Evolutionary conservation across 2,888 invertebrate genomes (phyloP).

Genomic region (Blera fallax): DNA sequence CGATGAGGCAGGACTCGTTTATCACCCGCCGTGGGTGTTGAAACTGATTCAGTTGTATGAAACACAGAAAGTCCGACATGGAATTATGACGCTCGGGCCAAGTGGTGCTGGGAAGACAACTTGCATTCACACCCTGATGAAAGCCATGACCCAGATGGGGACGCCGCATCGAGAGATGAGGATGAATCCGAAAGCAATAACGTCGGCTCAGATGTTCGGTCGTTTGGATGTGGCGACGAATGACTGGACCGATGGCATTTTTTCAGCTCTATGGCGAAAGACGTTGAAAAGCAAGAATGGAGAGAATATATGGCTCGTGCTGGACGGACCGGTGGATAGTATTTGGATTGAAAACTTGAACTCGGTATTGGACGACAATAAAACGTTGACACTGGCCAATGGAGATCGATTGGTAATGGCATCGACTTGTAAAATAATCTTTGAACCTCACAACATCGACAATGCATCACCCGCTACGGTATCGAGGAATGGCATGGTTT

Average conservation of each 20-base stretch:
- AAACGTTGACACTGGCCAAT: constrained; percentile 96
- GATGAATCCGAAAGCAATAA: constrained; percentile 99
- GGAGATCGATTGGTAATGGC: constrained; percentile 98
- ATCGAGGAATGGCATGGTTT: constrained; percentile 96
- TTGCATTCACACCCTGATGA: constrained; percentile 94
- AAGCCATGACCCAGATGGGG: constrained; percentile 92
- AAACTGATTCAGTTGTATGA: constrained; percentile 98
- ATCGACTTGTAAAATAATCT: constrained; percentile 96
- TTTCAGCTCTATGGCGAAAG: constrained; percentile 97
- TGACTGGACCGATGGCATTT: constrained; percentile 99
- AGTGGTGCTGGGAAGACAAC: constrained; percentile 97
- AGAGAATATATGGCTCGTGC: constrained; percentile 95
- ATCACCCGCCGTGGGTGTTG: constrained; percentile 97
- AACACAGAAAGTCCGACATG: constrained; percentile 96
- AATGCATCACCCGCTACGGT: constrained; percentile 99
- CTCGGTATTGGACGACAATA: constrained; percentile 97
- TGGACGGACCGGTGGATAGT: constrained; percentile 98
- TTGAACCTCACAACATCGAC: constrained; percentile 98
- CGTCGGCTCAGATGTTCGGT: constrained; percentile 98
- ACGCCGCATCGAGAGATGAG: constrained; percentile 95
- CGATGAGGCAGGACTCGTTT: constrained; percentile 90
- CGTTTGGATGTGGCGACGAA: constrained; percentile 97
- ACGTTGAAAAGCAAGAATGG: constrained; percentile 93
- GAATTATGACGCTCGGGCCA: constrained; percentile 97
- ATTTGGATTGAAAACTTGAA: constrained; percentile 99